These are phyloP conservation scores for Heliconius himera DNA, from an alignment of 1,140 invertebrate species.

Conservation along the genomic window DNA sequence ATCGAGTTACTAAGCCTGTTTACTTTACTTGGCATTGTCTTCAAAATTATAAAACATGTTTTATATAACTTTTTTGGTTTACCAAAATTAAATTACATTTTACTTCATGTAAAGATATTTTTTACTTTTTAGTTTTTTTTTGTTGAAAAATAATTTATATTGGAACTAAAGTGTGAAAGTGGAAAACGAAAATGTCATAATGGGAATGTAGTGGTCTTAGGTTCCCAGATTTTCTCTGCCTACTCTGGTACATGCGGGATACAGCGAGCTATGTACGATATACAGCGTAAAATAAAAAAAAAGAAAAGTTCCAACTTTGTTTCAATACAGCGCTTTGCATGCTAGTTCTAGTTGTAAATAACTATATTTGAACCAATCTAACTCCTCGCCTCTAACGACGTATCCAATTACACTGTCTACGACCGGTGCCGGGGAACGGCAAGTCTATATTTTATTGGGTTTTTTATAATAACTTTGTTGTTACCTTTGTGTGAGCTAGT, in stretches of 20 bases:
- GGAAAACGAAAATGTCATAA: background rate
- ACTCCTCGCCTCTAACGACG: background rate
- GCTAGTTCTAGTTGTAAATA: background rate
- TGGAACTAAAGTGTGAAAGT: background rate
- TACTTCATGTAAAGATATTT: too few relatives aligned
- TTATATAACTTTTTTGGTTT: too few relatives aligned
- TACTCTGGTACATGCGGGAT: background rate
- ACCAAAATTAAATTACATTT: too few relatives aligned
- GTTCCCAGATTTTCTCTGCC: background rate
- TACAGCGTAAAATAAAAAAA: background rate
- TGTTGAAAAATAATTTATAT: too few relatives aligned
- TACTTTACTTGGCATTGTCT: too few relatives aligned
- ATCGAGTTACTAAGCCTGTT: too few relatives aligned
- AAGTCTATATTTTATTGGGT: background rate
- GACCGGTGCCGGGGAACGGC: background rate
- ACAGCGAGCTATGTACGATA: background rate
- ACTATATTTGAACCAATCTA: constrained; percentile 1
- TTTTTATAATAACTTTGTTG: background rate
- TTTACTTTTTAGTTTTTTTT: too few relatives aligned
- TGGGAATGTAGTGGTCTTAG: too few relatives aligned
- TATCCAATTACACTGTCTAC: constrained; percentile 3
- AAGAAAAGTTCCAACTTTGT: background rate
- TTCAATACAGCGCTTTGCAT: background rate
- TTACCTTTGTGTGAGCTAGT: background rate
- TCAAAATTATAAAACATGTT: too few relatives aligned